Percentiles rank a stretch among this genome's conserved stretches.
These are phyloP conservation scores for Bombyx huttoni DNA, from an alignment of 2,888 invertebrate species.

Conservation along the genomic window DNA sequence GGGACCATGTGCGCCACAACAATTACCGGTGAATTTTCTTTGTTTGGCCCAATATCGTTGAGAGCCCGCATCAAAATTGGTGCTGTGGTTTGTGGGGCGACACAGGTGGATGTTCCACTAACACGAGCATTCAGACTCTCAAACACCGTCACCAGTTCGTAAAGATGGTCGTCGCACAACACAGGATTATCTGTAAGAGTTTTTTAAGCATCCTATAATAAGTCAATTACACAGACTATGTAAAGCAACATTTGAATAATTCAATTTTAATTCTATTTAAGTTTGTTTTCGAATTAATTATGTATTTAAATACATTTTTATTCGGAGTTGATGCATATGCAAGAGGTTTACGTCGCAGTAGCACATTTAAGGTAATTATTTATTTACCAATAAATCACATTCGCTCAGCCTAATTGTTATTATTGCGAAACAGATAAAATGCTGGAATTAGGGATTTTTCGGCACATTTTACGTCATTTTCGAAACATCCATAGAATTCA, in stretches of 20 bases:
- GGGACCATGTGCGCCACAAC: slow-evolving; percentile 36
- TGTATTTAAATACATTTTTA: too few relatives aligned
- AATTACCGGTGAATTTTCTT: slow-evolving; percentile 34
- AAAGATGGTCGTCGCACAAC: slow-evolving; percentile 80
- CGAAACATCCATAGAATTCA: neutral
- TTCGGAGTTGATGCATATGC: too few relatives aligned
- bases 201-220: neutral
- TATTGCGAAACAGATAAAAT: too few relatives aligned
- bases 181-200: slow-evolving; percentile 82
- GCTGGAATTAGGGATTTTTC: too few relatives aligned
- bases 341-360: too few relatives aligned
- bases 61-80: slow-evolving; percentile 45
- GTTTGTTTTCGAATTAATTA: too few relatives aligned
- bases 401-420: too few relatives aligned
- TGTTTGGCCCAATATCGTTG: slow-evolving; percentile 40
- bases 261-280: too few relatives aligned
- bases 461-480: too few relatives aligned
- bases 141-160: slow-evolving; percentile 78
- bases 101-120: slow-evolving; percentile 76
- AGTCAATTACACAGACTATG: neutral
- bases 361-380: too few relatives aligned
- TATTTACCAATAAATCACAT: too few relatives aligned
- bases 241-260: too few relatives aligned
- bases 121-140: slow-evolving; percentile 81
- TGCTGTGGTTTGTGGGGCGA: slow-evolving; percentile 36